A percentile compares a stretch with the other conserved stretches of the same genome.
Evolutionary conservation across 2,888 invertebrate genomes (phyloP).

Genomic region (Branchellion lobata): DNA sequence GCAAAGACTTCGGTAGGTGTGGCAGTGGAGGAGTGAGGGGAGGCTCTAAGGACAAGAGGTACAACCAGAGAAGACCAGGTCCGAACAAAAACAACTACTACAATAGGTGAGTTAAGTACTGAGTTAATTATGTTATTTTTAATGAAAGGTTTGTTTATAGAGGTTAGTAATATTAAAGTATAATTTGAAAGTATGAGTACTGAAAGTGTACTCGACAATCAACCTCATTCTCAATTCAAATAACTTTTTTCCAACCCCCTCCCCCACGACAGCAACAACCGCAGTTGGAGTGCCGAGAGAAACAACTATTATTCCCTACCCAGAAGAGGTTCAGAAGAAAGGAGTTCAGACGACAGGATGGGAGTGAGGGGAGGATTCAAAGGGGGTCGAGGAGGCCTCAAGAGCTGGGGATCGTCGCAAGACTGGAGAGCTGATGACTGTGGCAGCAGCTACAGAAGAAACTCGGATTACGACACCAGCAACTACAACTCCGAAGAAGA

Average conservation of each 20-base stretch:
- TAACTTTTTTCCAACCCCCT: no score
- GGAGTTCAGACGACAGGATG: background rate
- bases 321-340: slow-evolving; percentile 28
- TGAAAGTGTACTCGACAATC: no score
- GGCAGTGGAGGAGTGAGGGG: background rate
- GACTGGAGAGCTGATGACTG: slow-evolving; percentile 33
- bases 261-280: slow-evolving; percentile 6
- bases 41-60: background rate
- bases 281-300: slow-evolving; percentile 42
- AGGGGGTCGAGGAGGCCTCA: background rate
- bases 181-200: no score
- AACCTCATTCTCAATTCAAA: no score
- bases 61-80: background rate
- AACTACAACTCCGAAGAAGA: slow-evolving; percentile 30
- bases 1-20: background rate
- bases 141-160: no score
- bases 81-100: background rate
- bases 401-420: slow-evolving; percentile 21
- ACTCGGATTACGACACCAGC: background rate
- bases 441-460: background rate
- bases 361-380: background rate
- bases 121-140: no score
- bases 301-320: background rate
- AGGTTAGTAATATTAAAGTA: no score
- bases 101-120: background rate